Conservation (phyloP, 37 sponge, comb jelly and placozoan species). For the Bolinopsis microptera region DNA sequence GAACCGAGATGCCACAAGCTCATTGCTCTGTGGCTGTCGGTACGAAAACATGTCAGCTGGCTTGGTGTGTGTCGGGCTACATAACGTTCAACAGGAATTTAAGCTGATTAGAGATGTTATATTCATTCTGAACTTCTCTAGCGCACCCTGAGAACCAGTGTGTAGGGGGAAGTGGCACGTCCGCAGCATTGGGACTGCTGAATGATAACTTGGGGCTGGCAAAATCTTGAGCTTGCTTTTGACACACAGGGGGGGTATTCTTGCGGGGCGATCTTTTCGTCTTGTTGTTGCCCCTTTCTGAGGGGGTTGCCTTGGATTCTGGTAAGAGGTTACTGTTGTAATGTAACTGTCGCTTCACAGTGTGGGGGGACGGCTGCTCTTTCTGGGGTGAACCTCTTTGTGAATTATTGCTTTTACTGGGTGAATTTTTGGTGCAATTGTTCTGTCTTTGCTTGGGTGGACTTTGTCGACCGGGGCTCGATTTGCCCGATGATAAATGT, state of each 20-base stretch:
- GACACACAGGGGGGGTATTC: background rate
- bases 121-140: background rate
- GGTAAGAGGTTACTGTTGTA: background rate
- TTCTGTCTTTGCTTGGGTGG: constrained; percentile 28
- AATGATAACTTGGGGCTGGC: constrained; percentile 48
- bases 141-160: constrained; percentile 53
- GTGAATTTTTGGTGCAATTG: background rate
- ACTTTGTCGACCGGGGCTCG: background rate
- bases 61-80: background rate
- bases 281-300: background rate
- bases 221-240: background rate
- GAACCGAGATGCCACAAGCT: background rate
- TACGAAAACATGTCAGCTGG: constrained; percentile 8
- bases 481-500: background rate
- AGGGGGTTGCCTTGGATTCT: background rate
- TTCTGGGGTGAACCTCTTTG: constrained; percentile 26
- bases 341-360: constrained; percentile 28
- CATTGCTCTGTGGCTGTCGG: background rate
- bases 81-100: constrained; percentile 38
- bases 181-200: constrained; percentile 52
- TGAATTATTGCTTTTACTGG: constrained; percentile 11
- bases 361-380: background rate
- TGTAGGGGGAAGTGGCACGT: constrained; percentile 59
- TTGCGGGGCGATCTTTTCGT: background rate
- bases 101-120: constrained; percentile 23